Conservation (phyloP, 2,888 invertebrate species). For the Leptothorax acervorum region DNA sequence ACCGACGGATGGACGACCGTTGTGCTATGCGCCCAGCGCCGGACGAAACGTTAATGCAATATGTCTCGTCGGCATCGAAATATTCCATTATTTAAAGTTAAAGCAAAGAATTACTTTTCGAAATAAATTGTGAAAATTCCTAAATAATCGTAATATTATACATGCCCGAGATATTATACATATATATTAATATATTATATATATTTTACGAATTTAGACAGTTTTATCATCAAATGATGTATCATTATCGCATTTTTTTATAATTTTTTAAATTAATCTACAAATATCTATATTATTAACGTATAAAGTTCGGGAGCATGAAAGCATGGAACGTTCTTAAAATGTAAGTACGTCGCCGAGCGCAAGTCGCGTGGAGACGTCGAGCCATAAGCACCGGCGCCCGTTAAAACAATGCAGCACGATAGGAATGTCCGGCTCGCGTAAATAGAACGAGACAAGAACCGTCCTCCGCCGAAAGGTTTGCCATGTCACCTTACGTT, state of each 20-base stretch:
- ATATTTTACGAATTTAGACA: not conserved
- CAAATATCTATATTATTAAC: not conserved
- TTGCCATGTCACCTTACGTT: constrained; percentile 29
- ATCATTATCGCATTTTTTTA: not conserved
- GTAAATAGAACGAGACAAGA: constrained; percentile 59
- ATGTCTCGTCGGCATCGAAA: constrained; percentile 1
- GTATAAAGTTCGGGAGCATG: not conserved
- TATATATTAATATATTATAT: not conserved
- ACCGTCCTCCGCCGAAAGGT: constrained; percentile 34
- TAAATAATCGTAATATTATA: not conserved
- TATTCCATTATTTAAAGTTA: not conserved
- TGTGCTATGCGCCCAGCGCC: constrained; percentile 25
- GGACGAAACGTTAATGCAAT: constrained; percentile 37
- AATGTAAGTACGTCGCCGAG: not conserved
- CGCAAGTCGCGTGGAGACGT: constrained; percentile 45
- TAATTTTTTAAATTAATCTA: not conserved
- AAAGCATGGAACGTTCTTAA: not conserved
- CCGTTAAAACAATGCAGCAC: constrained; percentile 64
- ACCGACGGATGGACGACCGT: constrained; percentile 38
- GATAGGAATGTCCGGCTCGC: constrained; percentile 59
- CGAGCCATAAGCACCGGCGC: constrained; percentile 61
- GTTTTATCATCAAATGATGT: not conserved
- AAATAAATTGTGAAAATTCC: not conserved
- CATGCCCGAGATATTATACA: not conserved
- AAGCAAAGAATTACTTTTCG: not conserved